A percentile compares a stretch with the other conserved stretches of the same genome.
These are phyloP conservation scores for Saguinus oedipus DNA, from an alignment of 2,797 vertebrate species.

Conservation along the genomic window DNA sequence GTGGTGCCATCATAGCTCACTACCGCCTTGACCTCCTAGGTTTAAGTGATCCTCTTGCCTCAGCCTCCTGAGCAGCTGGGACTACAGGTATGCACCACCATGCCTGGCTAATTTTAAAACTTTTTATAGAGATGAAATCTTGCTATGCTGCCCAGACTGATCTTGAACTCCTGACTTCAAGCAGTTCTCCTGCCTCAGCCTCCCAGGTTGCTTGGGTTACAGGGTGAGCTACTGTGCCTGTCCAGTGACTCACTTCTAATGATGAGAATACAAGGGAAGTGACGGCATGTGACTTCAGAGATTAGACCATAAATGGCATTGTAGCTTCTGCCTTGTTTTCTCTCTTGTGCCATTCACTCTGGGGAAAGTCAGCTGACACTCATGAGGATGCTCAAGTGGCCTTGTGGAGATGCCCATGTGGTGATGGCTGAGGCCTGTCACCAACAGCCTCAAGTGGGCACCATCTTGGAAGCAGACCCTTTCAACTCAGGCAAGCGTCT, in stretches of 20 bases:
- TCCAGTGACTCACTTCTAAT: neutral
- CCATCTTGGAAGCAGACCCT: neutral
- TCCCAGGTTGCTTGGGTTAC: too few species aligned
- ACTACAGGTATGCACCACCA: too few species aligned
- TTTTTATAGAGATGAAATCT: too few species aligned
- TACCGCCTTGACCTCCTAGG: too few species aligned
- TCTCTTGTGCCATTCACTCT: neutral
- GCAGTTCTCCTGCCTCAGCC: too few species aligned
- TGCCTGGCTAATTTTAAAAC: too few species aligned
- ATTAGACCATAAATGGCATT: neutral
- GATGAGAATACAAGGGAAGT: neutral
- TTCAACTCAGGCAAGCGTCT: neutral
- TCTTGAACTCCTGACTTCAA: too few species aligned
- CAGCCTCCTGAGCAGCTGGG: too few species aligned
- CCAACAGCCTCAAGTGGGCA: accelerated
- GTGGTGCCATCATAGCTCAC: too few species aligned
- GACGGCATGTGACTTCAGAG: neutral
- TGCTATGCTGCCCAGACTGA: too few species aligned
- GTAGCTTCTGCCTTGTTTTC: neutral
- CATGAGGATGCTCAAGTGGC: neutral
- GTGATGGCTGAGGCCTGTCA: neutral
- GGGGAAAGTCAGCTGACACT: neutral
- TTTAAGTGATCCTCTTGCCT: too few species aligned
- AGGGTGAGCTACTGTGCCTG: too few species aligned
- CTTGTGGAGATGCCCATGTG: neutral